phyloP scores from a whole-genome alignment of 2,888 invertebrate genomes.

The Tipula lateralis region DNA sequence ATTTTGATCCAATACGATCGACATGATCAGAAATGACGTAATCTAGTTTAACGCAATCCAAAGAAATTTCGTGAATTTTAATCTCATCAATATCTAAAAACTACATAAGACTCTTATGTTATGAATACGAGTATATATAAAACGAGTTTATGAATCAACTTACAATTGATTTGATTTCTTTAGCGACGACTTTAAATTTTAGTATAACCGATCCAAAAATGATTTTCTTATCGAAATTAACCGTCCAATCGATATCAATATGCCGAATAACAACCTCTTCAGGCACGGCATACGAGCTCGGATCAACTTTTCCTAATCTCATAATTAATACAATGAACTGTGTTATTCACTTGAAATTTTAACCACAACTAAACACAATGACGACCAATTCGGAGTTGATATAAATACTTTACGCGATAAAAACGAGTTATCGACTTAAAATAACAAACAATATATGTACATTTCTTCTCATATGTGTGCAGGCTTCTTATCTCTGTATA shows the following conservation, averaged over 20 bases:
- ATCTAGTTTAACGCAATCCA: conserved; percentile 50
- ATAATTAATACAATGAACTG: neutral
- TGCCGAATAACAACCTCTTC: conserved; percentile 62
- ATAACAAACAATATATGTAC: neutral
- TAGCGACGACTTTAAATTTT: conserved; percentile 54
- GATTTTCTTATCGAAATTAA: conserved; percentile 66
- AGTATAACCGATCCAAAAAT: conserved; percentile 64
- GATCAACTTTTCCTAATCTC: conserved; percentile 68
- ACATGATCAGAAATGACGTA: conserved; percentile 59
- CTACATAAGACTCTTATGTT: conserved; percentile 49
- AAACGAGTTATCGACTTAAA: neutral
- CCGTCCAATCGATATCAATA: conserved; percentile 59
- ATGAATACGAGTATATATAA: neutral
- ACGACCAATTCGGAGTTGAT: neutral
- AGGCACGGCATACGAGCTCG: conserved; percentile 76
- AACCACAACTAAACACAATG: neutral
- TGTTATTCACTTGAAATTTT: neutral
- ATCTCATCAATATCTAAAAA: conserved; percentile 70
- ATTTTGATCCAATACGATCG: conserved; percentile 69
- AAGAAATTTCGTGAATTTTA: conserved; percentile 56
- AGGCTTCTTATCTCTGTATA: neutral
- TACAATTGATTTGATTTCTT: conserved; percentile 57
- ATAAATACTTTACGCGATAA: neutral
- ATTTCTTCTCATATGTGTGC: neutral
- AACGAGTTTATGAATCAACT: conserved; percentile 43